A percentile compares a stretch with the other conserved stretches of the same genome.
These are phyloP conservation scores for Coracias cyanogaster DNA, from an alignment of 2,797 vertebrate species.

Conservation along the genomic window DNA sequence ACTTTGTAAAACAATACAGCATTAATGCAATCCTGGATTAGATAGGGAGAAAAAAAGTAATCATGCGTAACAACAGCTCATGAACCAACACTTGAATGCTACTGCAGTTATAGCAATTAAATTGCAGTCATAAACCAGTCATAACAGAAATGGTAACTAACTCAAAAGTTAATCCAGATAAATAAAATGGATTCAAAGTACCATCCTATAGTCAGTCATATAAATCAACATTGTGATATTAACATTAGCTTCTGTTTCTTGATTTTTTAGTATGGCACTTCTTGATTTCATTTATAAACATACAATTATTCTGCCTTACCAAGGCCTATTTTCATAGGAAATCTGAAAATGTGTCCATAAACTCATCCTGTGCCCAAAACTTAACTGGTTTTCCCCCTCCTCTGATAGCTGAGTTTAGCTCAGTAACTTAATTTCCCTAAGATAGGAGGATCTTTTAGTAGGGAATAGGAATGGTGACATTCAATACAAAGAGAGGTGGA, in stretches of 20 bases:
- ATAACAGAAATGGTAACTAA: not conserved
- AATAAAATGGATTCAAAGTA: not conserved
- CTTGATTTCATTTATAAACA: not conserved
- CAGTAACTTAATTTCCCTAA: not conserved
- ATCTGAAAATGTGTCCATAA: not conserved
- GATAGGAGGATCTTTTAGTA: not conserved
- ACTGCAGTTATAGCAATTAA: not conserved
- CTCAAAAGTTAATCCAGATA: not conserved
- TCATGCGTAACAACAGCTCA: not conserved
- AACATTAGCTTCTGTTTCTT: not conserved
- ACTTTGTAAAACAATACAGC: not conserved
- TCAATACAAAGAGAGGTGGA: not conserved
- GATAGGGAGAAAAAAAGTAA: not conserved
- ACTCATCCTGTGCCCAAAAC: not conserved
- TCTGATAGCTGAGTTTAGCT: not conserved
- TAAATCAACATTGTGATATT: not conserved
- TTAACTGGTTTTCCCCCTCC: not conserved
- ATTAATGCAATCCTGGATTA: not conserved
- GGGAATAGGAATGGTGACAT: too few relatives aligned
- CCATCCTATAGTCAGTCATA: not conserved
- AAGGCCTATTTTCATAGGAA: not conserved
- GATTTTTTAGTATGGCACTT: not conserved
- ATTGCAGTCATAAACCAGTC: not conserved
- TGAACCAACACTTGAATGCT: not conserved
- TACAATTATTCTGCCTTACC: not conserved